phyloP scores from a whole-genome alignment of 2,888 invertebrate genomes.

The Ophion slaviceki region DNA sequence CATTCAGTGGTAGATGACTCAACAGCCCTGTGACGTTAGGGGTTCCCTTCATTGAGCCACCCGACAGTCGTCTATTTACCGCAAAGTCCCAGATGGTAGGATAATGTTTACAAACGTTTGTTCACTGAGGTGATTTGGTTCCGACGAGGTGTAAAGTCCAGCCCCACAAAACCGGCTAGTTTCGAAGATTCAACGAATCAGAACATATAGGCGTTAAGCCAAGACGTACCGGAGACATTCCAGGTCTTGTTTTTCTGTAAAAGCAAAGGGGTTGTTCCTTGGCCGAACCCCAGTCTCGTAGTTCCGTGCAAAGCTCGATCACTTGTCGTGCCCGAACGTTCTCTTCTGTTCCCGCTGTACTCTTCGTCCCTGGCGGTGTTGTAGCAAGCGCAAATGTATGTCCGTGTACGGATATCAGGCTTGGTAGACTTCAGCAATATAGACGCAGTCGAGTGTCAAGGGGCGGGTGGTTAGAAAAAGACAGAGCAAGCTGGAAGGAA shows the following conservation, averaged over 20 bases:
- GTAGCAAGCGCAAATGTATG: not conserved
- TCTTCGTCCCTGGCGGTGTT: slow-evolving; percentile 11
- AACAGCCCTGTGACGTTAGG: no score
- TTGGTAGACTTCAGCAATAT: slow-evolving; percentile 37
- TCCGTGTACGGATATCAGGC: slow-evolving; percentile 7
- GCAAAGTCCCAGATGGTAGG: slow-evolving; percentile 31
- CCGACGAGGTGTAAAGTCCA: slow-evolving; percentile 46
- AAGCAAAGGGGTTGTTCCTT: slow-evolving; percentile 56
- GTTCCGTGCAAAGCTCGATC: slow-evolving; percentile 41
- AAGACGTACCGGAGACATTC: slow-evolving; percentile 37
- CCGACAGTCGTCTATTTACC: not conserved
- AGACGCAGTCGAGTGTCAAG: slow-evolving; percentile 54
- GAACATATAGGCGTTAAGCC: slow-evolving; percentile 64
- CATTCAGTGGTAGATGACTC: no score
- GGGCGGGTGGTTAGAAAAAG: slow-evolving; percentile 79
- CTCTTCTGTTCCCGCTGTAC: slow-evolving; percentile 33
- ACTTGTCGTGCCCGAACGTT: slow-evolving; percentile 37
- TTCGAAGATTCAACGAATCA: slow-evolving; percentile 73
- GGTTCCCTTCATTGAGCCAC: slow-evolving; percentile 28
- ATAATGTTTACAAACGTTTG: slow-evolving; percentile 70
- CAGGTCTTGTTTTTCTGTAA: slow-evolving; percentile 44
- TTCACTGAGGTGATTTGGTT: slow-evolving; percentile 68
- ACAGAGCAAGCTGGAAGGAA: slow-evolving; percentile 48
- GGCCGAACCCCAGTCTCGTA: slow-evolving; percentile 49
- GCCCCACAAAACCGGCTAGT: slow-evolving; percentile 41